Evolutionary conservation across 2,888 invertebrate species (phyloP).

Genomic region (Netelia fuscicornis): DNA sequence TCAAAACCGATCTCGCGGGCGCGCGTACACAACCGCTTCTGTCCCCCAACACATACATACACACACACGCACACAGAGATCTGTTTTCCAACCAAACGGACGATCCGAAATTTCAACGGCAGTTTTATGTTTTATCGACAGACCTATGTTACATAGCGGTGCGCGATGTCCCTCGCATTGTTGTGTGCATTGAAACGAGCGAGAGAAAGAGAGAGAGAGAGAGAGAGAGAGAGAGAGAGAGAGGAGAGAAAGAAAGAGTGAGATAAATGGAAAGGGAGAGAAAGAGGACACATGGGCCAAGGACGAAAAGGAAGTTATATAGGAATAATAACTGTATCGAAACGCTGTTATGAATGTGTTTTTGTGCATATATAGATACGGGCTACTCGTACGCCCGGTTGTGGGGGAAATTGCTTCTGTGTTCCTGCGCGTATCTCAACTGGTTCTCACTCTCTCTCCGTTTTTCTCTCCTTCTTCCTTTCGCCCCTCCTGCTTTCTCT

Average conservation of each 20-base stretch:
- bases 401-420: too few species aligned
- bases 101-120: conserved; percentile 51
- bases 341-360: conserved; percentile 26
- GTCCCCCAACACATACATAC: not conserved
- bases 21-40: not conserved
- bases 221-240: not conserved
- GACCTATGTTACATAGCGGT: conserved; percentile 51
- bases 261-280: not conserved
- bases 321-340: conserved; percentile 29
- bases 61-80: not conserved
- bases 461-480: not conserved
- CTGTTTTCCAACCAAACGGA: conserved; percentile 26
- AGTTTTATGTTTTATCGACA: conserved; percentile 63
- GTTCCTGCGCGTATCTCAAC: not conserved
- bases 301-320: conserved; percentile 20
- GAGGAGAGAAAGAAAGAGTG: not conserved
- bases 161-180: conserved; percentile 6
- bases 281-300: conserved; percentile 19
- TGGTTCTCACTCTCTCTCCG: too few species aligned
- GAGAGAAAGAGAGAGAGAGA: conserved; percentile 3
- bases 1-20: too few species aligned
- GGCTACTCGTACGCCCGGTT: too few species aligned
- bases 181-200: not conserved
- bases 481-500: not conserved
- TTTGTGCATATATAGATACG: too few species aligned